These are phyloP conservation scores for Chaenodraco wilsoni DNA, from an alignment of 2,797 vertebrate species.

Conservation along the genomic window DNA sequence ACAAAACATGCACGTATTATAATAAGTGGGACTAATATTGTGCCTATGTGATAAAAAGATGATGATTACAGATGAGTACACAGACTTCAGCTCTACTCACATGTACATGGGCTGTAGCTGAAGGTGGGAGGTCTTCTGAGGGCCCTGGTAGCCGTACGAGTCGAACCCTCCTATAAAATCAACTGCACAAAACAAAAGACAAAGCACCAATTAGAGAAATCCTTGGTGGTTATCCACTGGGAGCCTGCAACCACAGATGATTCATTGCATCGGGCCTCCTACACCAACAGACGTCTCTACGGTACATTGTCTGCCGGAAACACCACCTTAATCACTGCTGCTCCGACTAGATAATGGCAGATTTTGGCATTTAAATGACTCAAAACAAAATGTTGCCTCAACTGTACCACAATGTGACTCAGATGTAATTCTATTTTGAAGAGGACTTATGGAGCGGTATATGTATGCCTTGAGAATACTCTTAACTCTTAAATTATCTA, in stretches of 20 bases:
- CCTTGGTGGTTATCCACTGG: conserved; percentile 18
- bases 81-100: conserved; percentile 80
- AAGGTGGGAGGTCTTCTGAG: conserved; percentile 99
- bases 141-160: conserved; percentile 98
- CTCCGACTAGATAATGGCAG: conserved; percentile 26
- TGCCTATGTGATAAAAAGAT: too few species aligned
- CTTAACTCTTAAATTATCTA: conserved; percentile 66
- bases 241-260: conserved; percentile 47
- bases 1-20: neutral
- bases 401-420: conserved; percentile 32
- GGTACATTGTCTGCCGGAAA: conserved; percentile 25
- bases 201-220: conserved; percentile 50
- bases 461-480: conserved; percentile 65
- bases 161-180: conserved; percentile 99
- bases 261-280: conserved; percentile 39
- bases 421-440: conserved; percentile 58
- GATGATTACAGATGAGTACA: neutral
- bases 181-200: conserved; percentile 83
- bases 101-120: conserved; percentile 99
- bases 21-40: neutral
- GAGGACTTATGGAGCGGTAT: conserved; percentile 36
- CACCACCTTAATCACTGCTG: conserved; percentile 1
- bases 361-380: conserved; percentile 29
- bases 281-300: conserved; percentile 43
- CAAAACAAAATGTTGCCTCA: conserved; percentile 19